Conservation (phyloP, 2,113 vertebrate genomes). For the Chlamydotis undulata region DNA sequence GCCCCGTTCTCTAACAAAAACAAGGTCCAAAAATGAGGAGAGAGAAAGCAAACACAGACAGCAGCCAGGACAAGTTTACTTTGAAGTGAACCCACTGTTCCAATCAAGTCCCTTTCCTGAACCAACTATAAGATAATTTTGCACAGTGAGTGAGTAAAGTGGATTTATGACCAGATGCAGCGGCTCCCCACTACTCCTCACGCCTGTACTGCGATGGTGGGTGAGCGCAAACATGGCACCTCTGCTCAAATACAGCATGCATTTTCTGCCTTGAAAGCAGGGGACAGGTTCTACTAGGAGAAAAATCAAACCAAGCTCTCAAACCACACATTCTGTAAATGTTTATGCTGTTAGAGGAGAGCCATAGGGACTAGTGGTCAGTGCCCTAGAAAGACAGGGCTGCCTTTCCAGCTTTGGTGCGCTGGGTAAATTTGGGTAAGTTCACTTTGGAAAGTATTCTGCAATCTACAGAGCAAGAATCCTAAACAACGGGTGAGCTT, state of each 20-base stretch:
- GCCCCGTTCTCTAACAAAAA: background rate
- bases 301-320: background rate
- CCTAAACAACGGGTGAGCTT: background rate
- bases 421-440: background rate
- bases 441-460: background rate
- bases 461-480: background rate
- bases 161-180: background rate
- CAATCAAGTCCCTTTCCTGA: background rate
- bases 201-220: too few relatives aligned
- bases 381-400: background rate
- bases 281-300: background rate
- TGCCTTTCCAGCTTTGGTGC: background rate
- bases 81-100: background rate
- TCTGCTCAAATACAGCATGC: background rate
- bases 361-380: background rate
- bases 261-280: background rate
- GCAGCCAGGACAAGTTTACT: background rate
- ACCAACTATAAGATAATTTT: background rate
- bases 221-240: background rate
- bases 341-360: background rate
- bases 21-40: background rate
- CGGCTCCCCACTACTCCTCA: background rate
- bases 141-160: background rate
- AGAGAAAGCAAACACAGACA: background rate
- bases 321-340: background rate